phyloP scores from a whole-genome alignment of 2,888 invertebrate species.

The Agrochola lychnidis region DNA sequence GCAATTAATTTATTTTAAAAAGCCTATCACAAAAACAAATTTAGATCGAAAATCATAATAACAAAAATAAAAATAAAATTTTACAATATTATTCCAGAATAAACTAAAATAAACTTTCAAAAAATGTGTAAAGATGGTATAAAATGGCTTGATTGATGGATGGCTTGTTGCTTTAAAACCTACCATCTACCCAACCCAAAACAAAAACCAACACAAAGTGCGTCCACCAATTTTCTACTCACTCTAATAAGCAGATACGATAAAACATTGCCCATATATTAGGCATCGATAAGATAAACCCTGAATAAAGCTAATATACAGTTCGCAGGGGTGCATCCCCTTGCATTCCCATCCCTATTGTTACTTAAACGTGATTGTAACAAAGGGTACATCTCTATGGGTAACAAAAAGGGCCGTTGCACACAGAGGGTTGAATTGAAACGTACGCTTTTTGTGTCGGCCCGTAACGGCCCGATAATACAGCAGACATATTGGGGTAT shows the following conservation, averaged over 20 bases:
- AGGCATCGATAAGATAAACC: conserved; percentile 69
- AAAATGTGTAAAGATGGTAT: background rate
- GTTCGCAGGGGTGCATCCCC: conserved; percentile 71
- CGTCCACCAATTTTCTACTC: conserved; percentile 54
- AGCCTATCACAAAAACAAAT: background rate
- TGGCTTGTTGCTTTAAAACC: background rate
- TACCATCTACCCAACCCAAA: background rate
- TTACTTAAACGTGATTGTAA: conserved; percentile 82
- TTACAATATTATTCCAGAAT: background rate
- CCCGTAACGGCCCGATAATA: conserved; percentile 75
- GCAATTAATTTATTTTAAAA: background rate
- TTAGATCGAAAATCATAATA: background rate
- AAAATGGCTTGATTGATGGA: background rate
- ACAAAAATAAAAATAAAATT: background rate
- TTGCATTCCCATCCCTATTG: conserved; percentile 65
- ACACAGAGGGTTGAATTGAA: conserved; percentile 77
- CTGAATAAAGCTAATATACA: conserved; percentile 67
- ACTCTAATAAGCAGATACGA: conserved; percentile 58
- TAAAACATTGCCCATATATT: conserved; percentile 60
- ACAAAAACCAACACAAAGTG: background rate
- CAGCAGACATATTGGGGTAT: conserved; percentile 58
- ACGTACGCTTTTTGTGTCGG: conserved; percentile 77
- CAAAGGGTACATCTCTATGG: conserved; percentile 83
- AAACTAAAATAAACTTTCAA: background rate
- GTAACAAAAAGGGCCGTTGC: conserved; percentile 77